Evolutionary conservation across 2,888 invertebrate species (phyloP).

Genomic region (Stenotaenia linearis): DNA sequence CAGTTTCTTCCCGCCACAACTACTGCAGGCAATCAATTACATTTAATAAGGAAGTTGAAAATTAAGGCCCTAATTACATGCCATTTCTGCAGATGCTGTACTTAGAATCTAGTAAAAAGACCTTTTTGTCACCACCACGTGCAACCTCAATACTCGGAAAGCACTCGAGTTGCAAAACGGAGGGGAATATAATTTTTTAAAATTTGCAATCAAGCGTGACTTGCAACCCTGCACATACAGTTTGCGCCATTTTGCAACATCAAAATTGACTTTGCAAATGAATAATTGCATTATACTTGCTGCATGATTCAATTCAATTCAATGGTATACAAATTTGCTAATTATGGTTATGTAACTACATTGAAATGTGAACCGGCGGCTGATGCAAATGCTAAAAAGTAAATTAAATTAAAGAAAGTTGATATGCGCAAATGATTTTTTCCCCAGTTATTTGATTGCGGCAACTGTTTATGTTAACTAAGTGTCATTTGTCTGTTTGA

Average conservation of each 20-base stretch:
- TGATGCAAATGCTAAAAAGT: background rate
- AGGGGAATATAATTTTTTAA: background rate
- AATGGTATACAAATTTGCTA: background rate
- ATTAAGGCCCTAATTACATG: conserved; percentile 28
- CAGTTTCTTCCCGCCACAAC: conserved; percentile 21
- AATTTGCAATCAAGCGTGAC: background rate
- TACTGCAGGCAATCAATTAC: background rate
- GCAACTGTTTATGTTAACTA: background rate
- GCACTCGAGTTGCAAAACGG: background rate
- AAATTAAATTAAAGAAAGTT: background rate
- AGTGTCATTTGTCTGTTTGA: background rate
- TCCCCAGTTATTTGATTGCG: too few species aligned
- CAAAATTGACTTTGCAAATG: too few species aligned
- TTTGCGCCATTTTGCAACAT: background rate
- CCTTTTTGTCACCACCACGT: conserved; percentile 1
- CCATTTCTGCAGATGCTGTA: conserved; percentile 22
- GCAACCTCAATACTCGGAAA: background rate
- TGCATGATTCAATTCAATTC: too few species aligned
- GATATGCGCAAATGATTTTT: too few species aligned
- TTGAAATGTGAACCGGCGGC: background rate
- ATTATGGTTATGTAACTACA: background rate
- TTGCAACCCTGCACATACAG: background rate
- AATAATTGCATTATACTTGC: background rate
- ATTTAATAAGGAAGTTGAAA: conserved; percentile 27
- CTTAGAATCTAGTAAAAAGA: conserved; percentile 17